Evolutionary conservation across 1,140 invertebrate species (phyloP).

Genomic region (Macrobrachium rosenbergii): DNA sequence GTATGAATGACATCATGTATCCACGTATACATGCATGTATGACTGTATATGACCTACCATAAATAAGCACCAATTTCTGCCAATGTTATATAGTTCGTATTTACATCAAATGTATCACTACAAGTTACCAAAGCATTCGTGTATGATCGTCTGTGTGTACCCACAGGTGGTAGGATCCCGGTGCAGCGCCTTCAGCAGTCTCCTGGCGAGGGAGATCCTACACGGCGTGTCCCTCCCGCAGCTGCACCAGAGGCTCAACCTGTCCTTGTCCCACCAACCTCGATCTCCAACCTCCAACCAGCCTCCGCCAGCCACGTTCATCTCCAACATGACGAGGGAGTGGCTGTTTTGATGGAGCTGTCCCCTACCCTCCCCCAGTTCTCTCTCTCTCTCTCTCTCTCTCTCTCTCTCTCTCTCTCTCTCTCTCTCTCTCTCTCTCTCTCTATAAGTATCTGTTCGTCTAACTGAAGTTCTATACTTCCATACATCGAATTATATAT

Average conservation of each 20-base stretch:
- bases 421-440: conserved; percentile 1
- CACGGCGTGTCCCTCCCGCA: conserved; percentile 47
- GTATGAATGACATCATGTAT: background rate
- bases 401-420: conserved; percentile 20
- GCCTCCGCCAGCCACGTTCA: background rate
- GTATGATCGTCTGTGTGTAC: background rate
- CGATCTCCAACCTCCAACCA: background rate
- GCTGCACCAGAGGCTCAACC: conserved; percentile 48
- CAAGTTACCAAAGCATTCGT: background rate
- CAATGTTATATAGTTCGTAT: too few species aligned
- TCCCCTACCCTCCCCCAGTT: background rate
- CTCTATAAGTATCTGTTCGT: background rate
- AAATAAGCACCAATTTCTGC: background rate
- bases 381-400: conserved; percentile 2
- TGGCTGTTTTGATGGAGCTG: conserved; percentile 36
- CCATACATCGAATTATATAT: too few species aligned
- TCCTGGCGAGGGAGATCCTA: conserved; percentile 41
- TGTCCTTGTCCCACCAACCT: background rate
- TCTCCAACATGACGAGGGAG: conserved; percentile 27
- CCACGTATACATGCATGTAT: background rate
- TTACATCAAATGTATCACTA: too few species aligned
- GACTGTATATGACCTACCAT: background rate
- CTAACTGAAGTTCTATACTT: background rate
- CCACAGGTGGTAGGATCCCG: conserved; percentile 49
- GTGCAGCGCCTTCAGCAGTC: conserved; percentile 39